Evolutionary conservation across 2,113 vertebrate genomes (phyloP), one percentile per base, ranked within the genome.

Genomic region (Phaethornis superciliosus): DNA sequence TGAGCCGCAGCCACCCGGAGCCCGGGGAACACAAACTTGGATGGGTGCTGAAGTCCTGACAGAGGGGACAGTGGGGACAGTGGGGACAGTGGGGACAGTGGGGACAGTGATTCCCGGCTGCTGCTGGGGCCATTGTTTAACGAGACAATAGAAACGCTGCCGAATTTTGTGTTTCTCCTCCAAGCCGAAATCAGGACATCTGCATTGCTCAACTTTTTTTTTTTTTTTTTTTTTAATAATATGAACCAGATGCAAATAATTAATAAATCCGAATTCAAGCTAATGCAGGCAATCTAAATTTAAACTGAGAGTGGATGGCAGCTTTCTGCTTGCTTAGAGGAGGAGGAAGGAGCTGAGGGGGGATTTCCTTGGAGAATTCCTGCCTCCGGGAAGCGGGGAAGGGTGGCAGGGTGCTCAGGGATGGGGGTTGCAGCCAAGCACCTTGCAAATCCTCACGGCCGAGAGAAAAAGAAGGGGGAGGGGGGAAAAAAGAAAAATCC

Each of bases 161-260:
- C 28, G 1, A 35, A 71, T 52, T 64, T 17, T 4, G 10, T 42
- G 67, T 35, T 81, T 56, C 88, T 68, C 58, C 85, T 60, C 81
- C 46, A 22, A 20, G 82, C 74, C 0, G 5, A 92, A 95, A 94
- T 20, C 81, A 63, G 94, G 81, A 71, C 80, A 95, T 86, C 85
- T 94, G 85, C 96, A 94, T 85, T 91, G 92, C 90, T 96, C 81
- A 95, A 91, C 72, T 70, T 78, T 54, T 47, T 19, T 47, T 47
- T 19, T 47, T 46, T 46, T 46, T 46, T 46, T 46, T 46, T 46
- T 46, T 46, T 60, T 81, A 63, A 24, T 87, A 76, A 91, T 58
- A 58, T 10, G 46, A 95, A 89, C 89, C 85, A 89, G 79, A 94
- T 83, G 92, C 82, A 94, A 96, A 97, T 85, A 85, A 93, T 83